A percentile compares a stretch with the other conserved stretches of the same genome.
These are phyloP conservation scores for Drosophila erecta DNA, from an alignment of 1,140 invertebrate genomes.

Conservation along the genomic window DNA sequence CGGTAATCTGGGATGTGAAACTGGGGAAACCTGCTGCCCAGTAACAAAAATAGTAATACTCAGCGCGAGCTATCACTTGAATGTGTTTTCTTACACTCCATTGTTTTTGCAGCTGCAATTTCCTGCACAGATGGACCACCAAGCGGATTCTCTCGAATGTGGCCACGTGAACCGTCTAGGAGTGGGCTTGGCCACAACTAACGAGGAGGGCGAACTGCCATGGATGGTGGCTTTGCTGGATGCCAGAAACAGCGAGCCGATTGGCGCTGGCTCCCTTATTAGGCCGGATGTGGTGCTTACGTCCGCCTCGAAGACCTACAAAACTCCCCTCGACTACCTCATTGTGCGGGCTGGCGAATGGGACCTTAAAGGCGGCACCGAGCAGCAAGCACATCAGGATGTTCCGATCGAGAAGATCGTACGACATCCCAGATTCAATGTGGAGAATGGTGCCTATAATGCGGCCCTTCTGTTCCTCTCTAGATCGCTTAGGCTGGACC, in stretches of 20 bases:
- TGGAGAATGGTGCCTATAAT: slow-evolving; percentile 85
- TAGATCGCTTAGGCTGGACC: slow-evolving; percentile 84
- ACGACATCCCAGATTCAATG: slow-evolving; percentile 85
- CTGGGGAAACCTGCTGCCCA: slow-evolving; percentile 1
- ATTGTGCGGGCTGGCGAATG: slow-evolving; percentile 88
- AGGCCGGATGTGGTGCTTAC: slow-evolving; percentile 87
- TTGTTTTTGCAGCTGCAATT: not conserved
- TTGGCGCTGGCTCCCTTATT: slow-evolving; percentile 89
- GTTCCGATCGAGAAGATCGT: slow-evolving; percentile 85
- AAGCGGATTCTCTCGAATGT: not conserved
- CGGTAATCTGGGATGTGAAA: not conserved
- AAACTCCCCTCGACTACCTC: not conserved
- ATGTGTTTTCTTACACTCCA: not conserved
- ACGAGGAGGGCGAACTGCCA: slow-evolving; percentile 88
- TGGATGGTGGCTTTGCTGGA: slow-evolving; percentile 94
- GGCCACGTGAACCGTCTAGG: not conserved
- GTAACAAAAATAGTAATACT: not conserved
- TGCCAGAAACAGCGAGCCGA: slow-evolving; percentile 85
- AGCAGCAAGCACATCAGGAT: slow-evolving; percentile 87
- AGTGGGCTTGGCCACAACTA: not conserved
- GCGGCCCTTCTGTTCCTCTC: slow-evolving; percentile 86
- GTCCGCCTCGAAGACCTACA: slow-evolving; percentile 87
- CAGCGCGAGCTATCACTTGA: not conserved
- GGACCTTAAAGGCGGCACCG: slow-evolving; percentile 88
- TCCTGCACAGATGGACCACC: no score